Percentiles rank a stretch among this genome's conserved stretches.
These are phyloP conservation scores for Vultur gryphus DNA, from an alignment of 2,797 vertebrate genomes.

Conservation along the genomic window DNA sequence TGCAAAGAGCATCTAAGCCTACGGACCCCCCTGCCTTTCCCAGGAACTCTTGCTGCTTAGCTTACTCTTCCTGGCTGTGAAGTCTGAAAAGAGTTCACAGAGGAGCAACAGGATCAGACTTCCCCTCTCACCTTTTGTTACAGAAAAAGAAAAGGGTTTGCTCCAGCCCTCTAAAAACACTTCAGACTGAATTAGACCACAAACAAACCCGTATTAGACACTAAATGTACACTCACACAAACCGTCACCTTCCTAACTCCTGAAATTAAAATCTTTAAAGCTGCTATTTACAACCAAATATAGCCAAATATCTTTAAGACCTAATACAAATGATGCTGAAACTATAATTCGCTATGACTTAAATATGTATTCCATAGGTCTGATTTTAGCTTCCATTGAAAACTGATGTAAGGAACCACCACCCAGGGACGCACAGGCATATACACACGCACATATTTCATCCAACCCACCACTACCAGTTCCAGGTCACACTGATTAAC, in stretches of 20 bases:
- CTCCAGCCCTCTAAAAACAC: background rate
- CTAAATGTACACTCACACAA: background rate
- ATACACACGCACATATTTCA: background rate
- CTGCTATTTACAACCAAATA: background rate
- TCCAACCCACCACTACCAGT: background rate
- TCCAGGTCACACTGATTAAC: background rate
- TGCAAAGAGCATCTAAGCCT: background rate
- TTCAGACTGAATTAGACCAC: background rate
- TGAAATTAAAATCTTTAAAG: background rate
- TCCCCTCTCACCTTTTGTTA: background rate
- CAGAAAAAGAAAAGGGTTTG: background rate
- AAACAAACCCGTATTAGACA: background rate
- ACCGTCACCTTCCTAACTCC: background rate
- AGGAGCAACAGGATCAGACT: slow-evolving; percentile 13
- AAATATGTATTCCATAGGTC: background rate
- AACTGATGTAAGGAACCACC: background rate
- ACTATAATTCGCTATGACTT: background rate
- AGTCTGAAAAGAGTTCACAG: slow-evolving; percentile 3
- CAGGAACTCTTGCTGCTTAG: background rate
- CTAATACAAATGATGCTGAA: background rate
- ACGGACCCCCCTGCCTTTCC: background rate
- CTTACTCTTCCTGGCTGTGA: slow-evolving; percentile 7
- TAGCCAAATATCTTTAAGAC: background rate
- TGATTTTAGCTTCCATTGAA: background rate
- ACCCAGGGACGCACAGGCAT: background rate